Evolutionary conservation across 2,113 vertebrate genomes (phyloP).

Genomic region (Centrocercus urophasianus): DNA sequence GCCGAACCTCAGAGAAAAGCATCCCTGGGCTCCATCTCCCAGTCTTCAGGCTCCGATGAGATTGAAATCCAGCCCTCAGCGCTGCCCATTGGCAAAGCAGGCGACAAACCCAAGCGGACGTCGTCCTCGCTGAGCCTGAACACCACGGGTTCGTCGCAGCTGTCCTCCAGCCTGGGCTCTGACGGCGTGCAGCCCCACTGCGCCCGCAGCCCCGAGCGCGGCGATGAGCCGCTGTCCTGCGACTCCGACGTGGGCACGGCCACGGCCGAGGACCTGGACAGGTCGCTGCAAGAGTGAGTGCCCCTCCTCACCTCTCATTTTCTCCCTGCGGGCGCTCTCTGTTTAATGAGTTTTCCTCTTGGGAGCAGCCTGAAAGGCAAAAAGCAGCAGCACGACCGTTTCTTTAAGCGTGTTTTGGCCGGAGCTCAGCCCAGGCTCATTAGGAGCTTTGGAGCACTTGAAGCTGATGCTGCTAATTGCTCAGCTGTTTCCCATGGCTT

Average conservation of each 20-base stretch:
- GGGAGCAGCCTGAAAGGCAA: neutral
- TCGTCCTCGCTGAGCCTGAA: slow-evolving; percentile 90
- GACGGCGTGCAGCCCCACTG: slow-evolving; percentile 83
- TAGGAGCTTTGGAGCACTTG: neutral
- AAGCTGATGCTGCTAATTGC: neutral
- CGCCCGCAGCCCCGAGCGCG: slow-evolving; percentile 73
- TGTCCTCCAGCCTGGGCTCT: slow-evolving; percentile 93
- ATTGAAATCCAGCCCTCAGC: slow-evolving; percentile 73
- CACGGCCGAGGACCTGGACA: slow-evolving; percentile 67
- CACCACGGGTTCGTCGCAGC: slow-evolving; percentile 88
- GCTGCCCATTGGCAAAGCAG: slow-evolving; percentile 48
- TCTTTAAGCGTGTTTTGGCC: too few species aligned
- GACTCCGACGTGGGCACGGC: slow-evolving; percentile 75
- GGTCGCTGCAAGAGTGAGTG: slow-evolving; percentile 85
- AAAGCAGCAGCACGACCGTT: fast-evolving
- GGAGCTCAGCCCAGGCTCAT: neutral
- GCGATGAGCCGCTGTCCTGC: slow-evolving; percentile 79
- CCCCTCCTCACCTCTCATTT: neutral
- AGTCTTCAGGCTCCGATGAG: slow-evolving; percentile 85
- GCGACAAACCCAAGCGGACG: slow-evolving; percentile 71
- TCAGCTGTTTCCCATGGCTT: neutral
- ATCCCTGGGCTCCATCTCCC: slow-evolving; percentile 88
- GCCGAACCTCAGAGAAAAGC: slow-evolving; percentile 75
- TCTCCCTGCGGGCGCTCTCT: neutral
- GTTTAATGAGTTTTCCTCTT: neutral